These are phyloP conservation scores for Galago senegalensis DNA, from an alignment of 2,797 vertebrate species.

Conservation along the genomic window DNA sequence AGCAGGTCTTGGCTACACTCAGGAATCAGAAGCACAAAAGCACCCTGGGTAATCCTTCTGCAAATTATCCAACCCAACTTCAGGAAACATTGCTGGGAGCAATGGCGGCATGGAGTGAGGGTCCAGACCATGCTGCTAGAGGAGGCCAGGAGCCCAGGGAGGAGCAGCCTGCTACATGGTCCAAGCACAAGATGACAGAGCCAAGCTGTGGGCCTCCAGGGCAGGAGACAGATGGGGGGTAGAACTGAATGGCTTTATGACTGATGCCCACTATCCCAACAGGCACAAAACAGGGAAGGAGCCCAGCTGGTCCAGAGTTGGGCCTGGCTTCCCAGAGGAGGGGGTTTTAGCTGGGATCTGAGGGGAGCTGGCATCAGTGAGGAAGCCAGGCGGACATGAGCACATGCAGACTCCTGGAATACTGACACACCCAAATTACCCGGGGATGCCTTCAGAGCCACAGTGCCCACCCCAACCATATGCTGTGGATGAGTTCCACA, in stretches of 20 bases:
- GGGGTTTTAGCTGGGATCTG: neutral
- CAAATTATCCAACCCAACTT: neutral
- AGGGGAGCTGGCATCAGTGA: neutral
- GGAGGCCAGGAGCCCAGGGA: neutral
- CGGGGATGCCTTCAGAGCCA: neutral
- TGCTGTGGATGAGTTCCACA: neutral
- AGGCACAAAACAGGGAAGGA: neutral
- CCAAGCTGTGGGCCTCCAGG: neutral
- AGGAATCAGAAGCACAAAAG: neutral
- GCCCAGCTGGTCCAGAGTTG: neutral
- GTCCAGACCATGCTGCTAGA: neutral
- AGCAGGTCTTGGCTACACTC: neutral
- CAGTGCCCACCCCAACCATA: neutral
- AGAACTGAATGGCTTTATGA: neutral
- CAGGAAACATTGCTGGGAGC: neutral
- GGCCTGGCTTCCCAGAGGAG: neutral
- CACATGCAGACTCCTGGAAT: neutral
- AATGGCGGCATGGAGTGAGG: neutral
- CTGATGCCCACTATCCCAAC: neutral
- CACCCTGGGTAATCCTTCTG: neutral
- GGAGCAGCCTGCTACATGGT: accelerated
- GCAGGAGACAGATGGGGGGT: neutral
- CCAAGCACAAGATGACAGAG: neutral
- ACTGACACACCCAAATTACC: neutral
- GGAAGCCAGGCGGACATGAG: too few relatives aligned